Percentiles rank a stretch among this genome's conserved stretches.
Evolutionary conservation across 2,888 invertebrate genomes (phyloP).

Genomic region (Chymomyza procnemis): DNA sequence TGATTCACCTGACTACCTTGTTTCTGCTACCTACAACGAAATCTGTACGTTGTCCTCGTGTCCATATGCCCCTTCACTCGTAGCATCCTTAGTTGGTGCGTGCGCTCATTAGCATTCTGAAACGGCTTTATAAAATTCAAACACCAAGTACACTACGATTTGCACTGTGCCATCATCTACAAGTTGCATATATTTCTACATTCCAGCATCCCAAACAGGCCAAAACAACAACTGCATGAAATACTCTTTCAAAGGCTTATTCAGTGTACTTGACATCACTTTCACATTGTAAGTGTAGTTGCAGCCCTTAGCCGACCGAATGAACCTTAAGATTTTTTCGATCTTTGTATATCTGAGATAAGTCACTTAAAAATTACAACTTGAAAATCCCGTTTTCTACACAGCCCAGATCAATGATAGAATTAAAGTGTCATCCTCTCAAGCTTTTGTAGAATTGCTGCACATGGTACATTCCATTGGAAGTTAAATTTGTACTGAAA

Average conservation of each 20-base stretch:
- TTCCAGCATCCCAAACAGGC: slow-evolving; percentile 39
- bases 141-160: slow-evolving; percentile 53
- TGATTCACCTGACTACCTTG: slow-evolving; percentile 1
- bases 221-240: background rate
- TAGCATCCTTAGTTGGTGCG: slow-evolving; percentile 61
- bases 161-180: background rate
- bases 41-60: background rate
- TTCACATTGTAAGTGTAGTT: too few species aligned
- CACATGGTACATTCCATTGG: too few species aligned
- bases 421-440: too few species aligned
- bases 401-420: too few species aligned
- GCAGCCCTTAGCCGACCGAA: too few species aligned
- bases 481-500: too few species aligned
- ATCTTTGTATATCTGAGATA: too few species aligned
- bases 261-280: too few species aligned
- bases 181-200: background rate
- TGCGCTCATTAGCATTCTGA: slow-evolving; percentile 74
- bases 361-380: too few species aligned
- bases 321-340: too few species aligned
- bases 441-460: too few species aligned
- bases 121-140: slow-evolving; percentile 73
- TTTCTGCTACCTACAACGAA: background rate
- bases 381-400: too few species aligned
- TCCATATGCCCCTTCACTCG: background rate
- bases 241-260: background rate